Percentiles rank a stretch among this genome's conserved stretches.
Evolutionary conservation across 2,113 vertebrate genomes (phyloP).

Genomic region (Microcebus ravelobensis): DNA sequence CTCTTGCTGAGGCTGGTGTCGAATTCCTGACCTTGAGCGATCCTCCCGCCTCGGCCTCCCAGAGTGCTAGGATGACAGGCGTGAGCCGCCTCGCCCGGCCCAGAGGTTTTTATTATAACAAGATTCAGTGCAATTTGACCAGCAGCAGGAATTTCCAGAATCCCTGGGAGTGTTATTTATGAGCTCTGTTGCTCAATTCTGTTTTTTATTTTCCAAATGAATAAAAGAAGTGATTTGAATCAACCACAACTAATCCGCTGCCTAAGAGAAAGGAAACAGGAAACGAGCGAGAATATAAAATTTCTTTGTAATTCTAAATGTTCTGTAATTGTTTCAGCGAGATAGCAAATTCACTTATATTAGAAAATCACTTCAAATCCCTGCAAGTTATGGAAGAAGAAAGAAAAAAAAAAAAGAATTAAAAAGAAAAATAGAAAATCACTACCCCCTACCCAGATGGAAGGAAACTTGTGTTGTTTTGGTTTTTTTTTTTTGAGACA

Average conservation of each 20-base stretch:
- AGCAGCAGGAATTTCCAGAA: slow-evolving; percentile 10
- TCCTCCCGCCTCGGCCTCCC: too few species aligned
- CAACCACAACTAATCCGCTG: slow-evolving; percentile 21
- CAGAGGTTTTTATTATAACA: slow-evolving; percentile 35
- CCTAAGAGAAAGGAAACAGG: slow-evolving; percentile 32
- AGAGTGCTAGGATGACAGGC: too few species aligned
- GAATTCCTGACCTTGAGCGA: too few species aligned
- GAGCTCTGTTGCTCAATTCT: neutral
- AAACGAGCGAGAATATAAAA: neutral
- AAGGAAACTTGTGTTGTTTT: too few species aligned
- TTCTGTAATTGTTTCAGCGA: neutral
- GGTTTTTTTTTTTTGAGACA: too few species aligned
- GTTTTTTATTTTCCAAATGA: neutral
- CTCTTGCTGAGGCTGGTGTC: too few species aligned
- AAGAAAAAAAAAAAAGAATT: too few species aligned
- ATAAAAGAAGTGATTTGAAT: slow-evolving; percentile 45
- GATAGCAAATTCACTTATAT: neutral
- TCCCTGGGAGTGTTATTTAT: neutral
- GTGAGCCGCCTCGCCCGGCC: too few species aligned
- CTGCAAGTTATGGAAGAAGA: too few species aligned
- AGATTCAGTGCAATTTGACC: slow-evolving; percentile 7
- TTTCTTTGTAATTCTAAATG: neutral
- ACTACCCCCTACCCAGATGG: too few species aligned
- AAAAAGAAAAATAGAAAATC: too few species aligned
- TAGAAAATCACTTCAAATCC: neutral